Evolutionary conservation across 2,888 invertebrate genomes (phyloP).

Genomic region (Drosophila borealis): DNA sequence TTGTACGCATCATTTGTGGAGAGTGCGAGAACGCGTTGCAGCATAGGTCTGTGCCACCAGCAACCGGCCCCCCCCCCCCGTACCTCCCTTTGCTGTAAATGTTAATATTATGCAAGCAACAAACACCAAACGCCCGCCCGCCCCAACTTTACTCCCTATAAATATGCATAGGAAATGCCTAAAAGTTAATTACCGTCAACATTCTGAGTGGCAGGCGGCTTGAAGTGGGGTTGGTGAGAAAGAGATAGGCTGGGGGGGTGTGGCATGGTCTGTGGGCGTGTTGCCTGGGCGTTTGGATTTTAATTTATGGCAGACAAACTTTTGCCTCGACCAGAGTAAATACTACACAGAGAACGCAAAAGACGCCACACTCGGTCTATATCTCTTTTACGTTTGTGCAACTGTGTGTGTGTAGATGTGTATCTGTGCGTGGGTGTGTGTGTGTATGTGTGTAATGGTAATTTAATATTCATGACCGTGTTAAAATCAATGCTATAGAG

Average conservation of each 20-base stretch:
- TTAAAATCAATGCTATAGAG: constrained; percentile 73
- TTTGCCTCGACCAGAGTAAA: constrained; percentile 53
- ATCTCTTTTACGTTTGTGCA: neutral
- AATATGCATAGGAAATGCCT: constrained; percentile 80
- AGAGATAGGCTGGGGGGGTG: constrained; percentile 1
- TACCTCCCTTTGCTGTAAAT: constrained; percentile 20
- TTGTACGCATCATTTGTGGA: constrained; percentile 69
- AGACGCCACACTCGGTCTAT: constrained; percentile 18
- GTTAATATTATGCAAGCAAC: constrained; percentile 71
- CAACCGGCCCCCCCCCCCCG: neutral
- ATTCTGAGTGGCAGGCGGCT: constrained; percentile 71
- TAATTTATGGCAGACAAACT: constrained; percentile 78
- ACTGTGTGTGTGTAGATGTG: constrained; percentile 15
- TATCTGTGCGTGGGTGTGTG: constrained; percentile 14
- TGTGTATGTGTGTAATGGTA: constrained; percentile 48
- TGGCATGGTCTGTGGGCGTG: constrained; percentile 52
- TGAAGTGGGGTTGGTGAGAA: neutral
- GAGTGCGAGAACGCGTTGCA: constrained; percentile 16
- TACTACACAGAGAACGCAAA: constrained; percentile 32
- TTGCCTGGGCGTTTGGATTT: constrained; percentile 65
- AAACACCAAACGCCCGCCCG: constrained; percentile 11
- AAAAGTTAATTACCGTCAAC: constrained; percentile 80
- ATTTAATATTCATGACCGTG: constrained; percentile 80
- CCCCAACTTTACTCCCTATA: constrained; percentile 51
- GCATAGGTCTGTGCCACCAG: neutral